Evolutionary conservation across 1,140 invertebrate species (phyloP).

Genomic region (Dendroctonus valens): DNA sequence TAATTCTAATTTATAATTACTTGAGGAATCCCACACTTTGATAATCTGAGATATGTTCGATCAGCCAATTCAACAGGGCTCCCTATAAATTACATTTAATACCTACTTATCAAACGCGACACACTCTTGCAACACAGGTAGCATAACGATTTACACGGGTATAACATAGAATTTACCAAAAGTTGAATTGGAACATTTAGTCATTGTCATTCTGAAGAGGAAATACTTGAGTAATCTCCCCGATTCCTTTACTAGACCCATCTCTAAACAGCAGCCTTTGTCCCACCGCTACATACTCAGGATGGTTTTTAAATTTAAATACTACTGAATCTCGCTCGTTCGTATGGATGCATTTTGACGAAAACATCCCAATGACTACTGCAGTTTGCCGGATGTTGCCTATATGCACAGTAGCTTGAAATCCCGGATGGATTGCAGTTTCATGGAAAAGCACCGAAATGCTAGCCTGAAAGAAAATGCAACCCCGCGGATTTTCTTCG

Average conservation of each 20-base stretch:
- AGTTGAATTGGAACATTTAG: neutral
- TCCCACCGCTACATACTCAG: slow-evolving; percentile 89
- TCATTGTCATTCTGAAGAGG: slow-evolving; percentile 49
- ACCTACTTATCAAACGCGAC: too few relatives aligned
- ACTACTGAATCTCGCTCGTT: slow-evolving; percentile 84
- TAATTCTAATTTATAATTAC: too few relatives aligned
- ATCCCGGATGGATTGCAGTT: slow-evolving; percentile 80
- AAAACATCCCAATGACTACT: slow-evolving; percentile 70
- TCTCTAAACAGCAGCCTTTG: slow-evolving; percentile 85
- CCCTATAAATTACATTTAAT: too few relatives aligned
- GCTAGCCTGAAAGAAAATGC: slow-evolving; percentile 66
- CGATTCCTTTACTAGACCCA: slow-evolving; percentile 86
- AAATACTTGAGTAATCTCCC: slow-evolving; percentile 85
- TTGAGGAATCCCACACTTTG: too few relatives aligned
- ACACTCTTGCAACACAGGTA: too few relatives aligned
- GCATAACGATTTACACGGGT: too few relatives aligned
- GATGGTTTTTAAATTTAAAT: slow-evolving; percentile 85
- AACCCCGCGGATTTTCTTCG: slow-evolving; percentile 40
- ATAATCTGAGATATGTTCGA: too few relatives aligned
- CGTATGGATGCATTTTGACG: slow-evolving; percentile 63
- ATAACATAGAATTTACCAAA: too few relatives aligned
- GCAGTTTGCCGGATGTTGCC: slow-evolving; percentile 94
- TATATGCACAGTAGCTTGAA: slow-evolving; percentile 92
- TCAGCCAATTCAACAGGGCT: too few relatives aligned
- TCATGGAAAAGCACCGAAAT: slow-evolving; percentile 84